Evolutionary conservation across 2,113 vertebrate species (phyloP).

Genomic region (Aepyceros melampus): DNA sequence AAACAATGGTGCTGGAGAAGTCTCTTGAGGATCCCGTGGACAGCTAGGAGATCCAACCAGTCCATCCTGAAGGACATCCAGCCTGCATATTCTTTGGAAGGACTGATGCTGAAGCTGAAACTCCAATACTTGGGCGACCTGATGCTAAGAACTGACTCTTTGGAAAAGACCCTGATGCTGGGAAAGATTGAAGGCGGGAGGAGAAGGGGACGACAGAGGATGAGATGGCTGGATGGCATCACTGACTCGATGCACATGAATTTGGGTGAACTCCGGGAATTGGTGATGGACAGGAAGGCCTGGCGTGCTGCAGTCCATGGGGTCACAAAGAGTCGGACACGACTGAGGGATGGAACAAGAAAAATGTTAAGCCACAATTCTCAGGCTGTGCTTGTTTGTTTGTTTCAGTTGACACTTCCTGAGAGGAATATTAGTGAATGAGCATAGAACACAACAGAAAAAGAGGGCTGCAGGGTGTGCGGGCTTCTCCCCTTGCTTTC

Average conservation of each 20-base stretch:
- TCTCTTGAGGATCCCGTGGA: background rate
- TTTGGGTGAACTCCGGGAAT: fast-evolving
- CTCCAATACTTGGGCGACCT: background rate
- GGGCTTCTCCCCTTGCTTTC: background rate
- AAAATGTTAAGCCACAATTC: background rate
- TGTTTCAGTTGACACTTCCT: background rate
- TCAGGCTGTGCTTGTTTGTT: background rate
- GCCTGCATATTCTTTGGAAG: background rate
- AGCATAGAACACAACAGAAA: background rate
- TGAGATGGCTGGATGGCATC: background rate
- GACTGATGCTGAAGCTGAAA: background rate
- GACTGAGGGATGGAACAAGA: background rate
- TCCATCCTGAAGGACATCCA: background rate
- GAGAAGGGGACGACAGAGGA: background rate
- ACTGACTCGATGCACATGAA: fast-evolving
- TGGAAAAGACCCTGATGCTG: background rate
- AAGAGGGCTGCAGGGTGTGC: fast-evolving
- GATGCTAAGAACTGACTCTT: fast-evolving
- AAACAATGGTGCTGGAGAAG: background rate
- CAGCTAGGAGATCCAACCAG: background rate
- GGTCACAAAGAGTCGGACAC: background rate
- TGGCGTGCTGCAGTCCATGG: background rate
- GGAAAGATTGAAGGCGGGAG: background rate
- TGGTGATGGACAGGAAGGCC: background rate
- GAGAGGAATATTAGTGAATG: background rate